Evolutionary conservation across 2,113 vertebrate genomes (phyloP).

Genomic region (Pelusios castaneus): DNA sequence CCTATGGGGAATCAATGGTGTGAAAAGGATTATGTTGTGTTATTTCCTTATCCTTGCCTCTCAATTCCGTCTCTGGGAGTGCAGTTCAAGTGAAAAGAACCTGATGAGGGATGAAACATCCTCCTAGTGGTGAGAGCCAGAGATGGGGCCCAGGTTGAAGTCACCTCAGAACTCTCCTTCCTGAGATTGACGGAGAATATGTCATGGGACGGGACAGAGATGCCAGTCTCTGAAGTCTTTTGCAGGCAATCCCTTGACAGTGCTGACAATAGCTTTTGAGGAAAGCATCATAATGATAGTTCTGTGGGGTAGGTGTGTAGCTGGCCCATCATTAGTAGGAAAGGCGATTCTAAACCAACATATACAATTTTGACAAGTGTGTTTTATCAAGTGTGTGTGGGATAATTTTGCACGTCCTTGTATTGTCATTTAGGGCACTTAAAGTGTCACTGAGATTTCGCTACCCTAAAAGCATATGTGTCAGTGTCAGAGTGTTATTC

Average conservation of each 20-base stretch:
- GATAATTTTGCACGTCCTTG: conserved; percentile 69
- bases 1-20: conserved; percentile 58
- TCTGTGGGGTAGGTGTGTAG: neutral
- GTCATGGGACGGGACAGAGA: neutral
- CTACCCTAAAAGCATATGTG: conserved; percentile 69
- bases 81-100: neutral
- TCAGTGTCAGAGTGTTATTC: conserved; percentile 71
- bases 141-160: neutral
- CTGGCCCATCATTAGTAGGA: neutral
- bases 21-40: conserved; percentile 56
- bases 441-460: conserved; percentile 71
- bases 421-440: conserved; percentile 74
- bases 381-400: neutral
- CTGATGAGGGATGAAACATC: neutral
- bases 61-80: neutral
- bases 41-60: conserved; percentile 1
- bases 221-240: neutral
- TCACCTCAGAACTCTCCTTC: neutral
- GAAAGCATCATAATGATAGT: neutral
- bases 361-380: conserved; percentile 58
- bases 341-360: neutral
- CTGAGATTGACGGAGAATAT: neutral
- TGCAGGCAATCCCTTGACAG: neutral
- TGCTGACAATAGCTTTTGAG: neutral
- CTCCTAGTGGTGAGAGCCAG: neutral